Conservation (phyloP, 2,888 invertebrate species). For the Ramazzottius varieornatus region DNA sequence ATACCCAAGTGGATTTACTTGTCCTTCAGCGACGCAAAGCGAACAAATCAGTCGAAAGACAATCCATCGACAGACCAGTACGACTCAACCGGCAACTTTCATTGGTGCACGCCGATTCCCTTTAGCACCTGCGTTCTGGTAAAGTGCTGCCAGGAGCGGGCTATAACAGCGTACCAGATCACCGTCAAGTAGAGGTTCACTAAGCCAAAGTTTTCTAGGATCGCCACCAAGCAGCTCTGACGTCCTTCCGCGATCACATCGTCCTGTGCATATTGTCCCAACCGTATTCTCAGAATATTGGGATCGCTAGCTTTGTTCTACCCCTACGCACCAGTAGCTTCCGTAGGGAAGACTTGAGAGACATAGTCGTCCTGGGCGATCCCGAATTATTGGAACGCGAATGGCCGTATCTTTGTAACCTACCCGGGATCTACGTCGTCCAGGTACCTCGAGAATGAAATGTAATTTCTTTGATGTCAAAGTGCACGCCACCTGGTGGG, state of each 20-base stretch:
- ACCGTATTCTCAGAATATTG: not conserved
- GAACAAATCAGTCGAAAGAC: too few relatives aligned
- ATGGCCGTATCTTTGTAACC: slow-evolving; percentile 9
- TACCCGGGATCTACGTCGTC: slow-evolving; percentile 9
- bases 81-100: not conserved
- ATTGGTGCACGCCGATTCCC: not conserved
- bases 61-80: too few relatives aligned
- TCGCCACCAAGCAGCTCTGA: slow-evolving; percentile 6
- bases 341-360: slow-evolving; percentile 7
- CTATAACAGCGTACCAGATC: too few relatives aligned
- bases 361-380: slow-evolving; percentile 10
- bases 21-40: too few relatives aligned
- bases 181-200: too few relatives aligned
- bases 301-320: not conserved
- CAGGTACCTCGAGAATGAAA: not conserved
- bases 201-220: too few relatives aligned
- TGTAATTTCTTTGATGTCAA: not conserved
- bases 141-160: too few relatives aligned
- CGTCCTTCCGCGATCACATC: slow-evolving; percentile 7
- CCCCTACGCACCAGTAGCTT: slow-evolving; percentile 5
- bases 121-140: too few relatives aligned
- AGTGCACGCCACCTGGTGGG: not conserved
- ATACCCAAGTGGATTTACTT: too few relatives aligned
- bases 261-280: not conserved
- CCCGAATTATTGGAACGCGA: slow-evolving; percentile 8